Conservation (phyloP, 2,888 invertebrate species). For the Caenorhabditis becei region DNA sequence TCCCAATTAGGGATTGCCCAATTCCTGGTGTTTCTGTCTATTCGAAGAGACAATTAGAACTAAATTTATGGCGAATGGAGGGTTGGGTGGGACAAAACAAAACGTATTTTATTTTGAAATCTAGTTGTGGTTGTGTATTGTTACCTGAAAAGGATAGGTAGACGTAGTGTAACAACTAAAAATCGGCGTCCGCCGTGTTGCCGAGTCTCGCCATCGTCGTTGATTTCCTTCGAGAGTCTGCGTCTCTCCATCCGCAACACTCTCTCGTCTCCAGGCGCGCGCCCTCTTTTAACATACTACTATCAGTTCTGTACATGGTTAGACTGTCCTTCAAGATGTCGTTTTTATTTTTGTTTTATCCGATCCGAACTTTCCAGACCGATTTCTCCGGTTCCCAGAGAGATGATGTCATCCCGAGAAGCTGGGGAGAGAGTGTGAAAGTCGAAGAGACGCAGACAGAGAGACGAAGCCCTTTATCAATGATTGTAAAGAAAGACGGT, state of each 20-base stretch:
- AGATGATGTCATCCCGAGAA: not conserved
- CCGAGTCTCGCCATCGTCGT: conserved; percentile 3
- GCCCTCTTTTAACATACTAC: conserved; percentile 28
- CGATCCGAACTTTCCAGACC: too few species aligned
- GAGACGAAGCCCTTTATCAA: conserved; percentile 12
- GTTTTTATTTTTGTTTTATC: not conserved
- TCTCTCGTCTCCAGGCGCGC: conserved; percentile 21
- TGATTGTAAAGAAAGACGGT: conserved; percentile 13
- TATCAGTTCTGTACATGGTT: conserved; percentile 15
- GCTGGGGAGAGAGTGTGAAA: not conserved
- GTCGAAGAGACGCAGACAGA: not conserved
- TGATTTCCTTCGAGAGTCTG: conserved; percentile 5
- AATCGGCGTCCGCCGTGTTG: conserved; percentile 14
- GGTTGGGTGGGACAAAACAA: not conserved
- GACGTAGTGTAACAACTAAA: conserved; percentile 42
- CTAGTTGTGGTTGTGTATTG: not conserved
- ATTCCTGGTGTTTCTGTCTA: not conserved
- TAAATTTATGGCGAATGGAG: not conserved
- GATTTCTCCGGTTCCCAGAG: not conserved
- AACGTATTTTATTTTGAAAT: conserved; percentile 3
- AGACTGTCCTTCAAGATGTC: not conserved
- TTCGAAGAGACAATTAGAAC: not conserved
- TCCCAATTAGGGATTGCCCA: conserved; percentile 20
- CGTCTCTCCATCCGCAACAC: conserved; percentile 19
- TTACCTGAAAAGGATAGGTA: not conserved